Conservation (phyloP, 2,797 vertebrate genomes). For the Notamacropus eugenii region DNA sequence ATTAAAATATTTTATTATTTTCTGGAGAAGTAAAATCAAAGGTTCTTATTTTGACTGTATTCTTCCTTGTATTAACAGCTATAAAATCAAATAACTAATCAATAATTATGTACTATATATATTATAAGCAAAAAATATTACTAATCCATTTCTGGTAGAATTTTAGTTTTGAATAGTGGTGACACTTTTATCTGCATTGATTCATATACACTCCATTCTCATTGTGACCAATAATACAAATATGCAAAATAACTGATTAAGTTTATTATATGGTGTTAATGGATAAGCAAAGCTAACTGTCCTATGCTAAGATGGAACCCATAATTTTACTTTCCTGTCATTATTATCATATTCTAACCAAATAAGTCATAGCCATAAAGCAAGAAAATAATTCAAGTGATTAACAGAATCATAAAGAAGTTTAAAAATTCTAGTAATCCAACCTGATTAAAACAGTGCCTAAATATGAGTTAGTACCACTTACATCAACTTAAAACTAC, state of each 20-base stretch:
- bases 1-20: constrained; percentile 46
- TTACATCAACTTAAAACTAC: not conserved
- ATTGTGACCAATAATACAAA: constrained; percentile 27
- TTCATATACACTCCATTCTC: constrained; percentile 15
- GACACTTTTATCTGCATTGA: constrained; percentile 12
- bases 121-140: constrained; percentile 32
- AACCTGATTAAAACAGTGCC: not conserved
- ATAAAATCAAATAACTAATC: not conserved
- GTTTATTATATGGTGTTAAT: not conserved
- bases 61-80: constrained; percentile 40
- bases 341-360: not conserved
- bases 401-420: not conserved
- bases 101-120: constrained; percentile 13
- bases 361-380: not conserved
- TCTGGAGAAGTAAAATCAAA: not conserved
- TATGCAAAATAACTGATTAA: not conserved
- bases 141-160: constrained; percentile 10
- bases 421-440: not conserved
- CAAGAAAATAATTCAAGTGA: not conserved
- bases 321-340: not conserved
- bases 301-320: not conserved
- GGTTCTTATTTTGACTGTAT: constrained; percentile 37
- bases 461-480: not conserved
- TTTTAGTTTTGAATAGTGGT: constrained; percentile 5
- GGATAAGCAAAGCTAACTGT: constrained; percentile 24